These are phyloP conservation scores for Parotia lawesii DNA, from an alignment of 2,113 vertebrate species.

Conservation along the genomic window DNA sequence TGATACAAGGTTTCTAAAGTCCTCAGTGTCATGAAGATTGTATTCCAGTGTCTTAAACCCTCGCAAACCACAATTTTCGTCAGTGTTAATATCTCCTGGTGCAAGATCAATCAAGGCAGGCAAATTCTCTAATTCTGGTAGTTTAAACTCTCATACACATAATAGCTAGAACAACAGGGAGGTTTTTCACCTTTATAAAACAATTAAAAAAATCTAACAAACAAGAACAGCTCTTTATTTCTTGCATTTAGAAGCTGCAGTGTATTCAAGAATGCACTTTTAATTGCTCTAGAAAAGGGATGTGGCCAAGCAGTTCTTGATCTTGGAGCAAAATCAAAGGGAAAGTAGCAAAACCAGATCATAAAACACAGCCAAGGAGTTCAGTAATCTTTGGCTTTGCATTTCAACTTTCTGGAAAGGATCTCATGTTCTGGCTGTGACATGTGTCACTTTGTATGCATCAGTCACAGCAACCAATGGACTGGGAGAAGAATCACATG, in stretches of 20 bases:
- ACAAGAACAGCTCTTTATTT: background rate
- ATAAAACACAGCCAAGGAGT: background rate
- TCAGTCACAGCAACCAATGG: background rate
- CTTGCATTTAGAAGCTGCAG: background rate
- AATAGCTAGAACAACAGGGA: background rate
- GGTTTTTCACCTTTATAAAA: background rate
- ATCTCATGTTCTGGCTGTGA: background rate
- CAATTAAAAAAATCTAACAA: background rate
- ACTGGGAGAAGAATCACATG: background rate
- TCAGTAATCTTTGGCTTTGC: background rate
- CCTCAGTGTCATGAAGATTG: background rate
- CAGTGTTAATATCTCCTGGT: background rate
- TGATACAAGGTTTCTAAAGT: background rate
- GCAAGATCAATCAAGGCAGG: background rate
- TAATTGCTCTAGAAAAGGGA: background rate
- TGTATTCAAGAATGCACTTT: background rate
- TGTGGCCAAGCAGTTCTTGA: background rate
- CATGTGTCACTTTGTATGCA: background rate
- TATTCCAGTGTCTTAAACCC: background rate
- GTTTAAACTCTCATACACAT: background rate
- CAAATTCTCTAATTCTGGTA: background rate
- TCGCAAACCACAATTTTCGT: background rate
- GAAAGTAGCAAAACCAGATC: background rate
- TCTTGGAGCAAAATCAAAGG: background rate
- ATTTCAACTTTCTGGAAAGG: background rate